Percentiles rank a stretch among this genome's conserved stretches.
Evolutionary conservation across 2,888 invertebrate genomes (phyloP).

Genomic region (Copidosoma aretas): DNA sequence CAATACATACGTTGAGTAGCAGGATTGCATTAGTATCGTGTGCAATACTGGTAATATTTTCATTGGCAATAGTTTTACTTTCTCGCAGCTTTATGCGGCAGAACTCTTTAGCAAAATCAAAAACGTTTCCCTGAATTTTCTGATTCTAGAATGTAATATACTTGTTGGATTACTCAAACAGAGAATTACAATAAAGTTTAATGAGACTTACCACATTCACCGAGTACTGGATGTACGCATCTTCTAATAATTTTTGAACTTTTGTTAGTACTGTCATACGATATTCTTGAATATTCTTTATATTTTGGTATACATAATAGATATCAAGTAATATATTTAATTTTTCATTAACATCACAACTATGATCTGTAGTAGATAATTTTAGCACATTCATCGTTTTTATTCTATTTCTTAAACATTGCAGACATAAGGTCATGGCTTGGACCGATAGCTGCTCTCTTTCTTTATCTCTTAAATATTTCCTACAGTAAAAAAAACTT

Average conservation of each 20-base stretch:
- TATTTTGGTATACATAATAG: conserved; percentile 74
- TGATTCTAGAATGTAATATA: no score
- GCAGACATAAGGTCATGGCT: conserved; percentile 76
- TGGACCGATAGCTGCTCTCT: conserved; percentile 81
- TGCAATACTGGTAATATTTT: not conserved
- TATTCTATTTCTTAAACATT: conserved; percentile 72
- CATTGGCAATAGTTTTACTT: not conserved
- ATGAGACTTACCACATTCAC: conserved; percentile 66
- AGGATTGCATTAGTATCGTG: not conserved
- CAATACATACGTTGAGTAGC: not conserved
- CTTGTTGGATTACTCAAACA: no score
- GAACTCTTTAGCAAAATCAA: conserved; percentile 31
- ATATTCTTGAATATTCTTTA: conserved; percentile 69
- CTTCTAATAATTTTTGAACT: conserved; percentile 72
- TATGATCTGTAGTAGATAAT: conserved; percentile 17
- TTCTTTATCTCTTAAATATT: conserved; percentile 85
- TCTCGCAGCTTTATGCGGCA: conserved; percentile 26
- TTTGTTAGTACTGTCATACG: conserved; percentile 62
- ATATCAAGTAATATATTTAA: conserved; percentile 66
- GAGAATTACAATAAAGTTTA: no score
- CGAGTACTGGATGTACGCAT: conserved; percentile 73
- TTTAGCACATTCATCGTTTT: conserved; percentile 56
- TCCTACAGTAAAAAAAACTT: conserved; percentile 64
- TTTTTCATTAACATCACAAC: conserved; percentile 51
- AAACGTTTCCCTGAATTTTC: conserved; percentile 22